These are phyloP conservation scores for Saimiri boliviensis DNA, from an alignment of 2,113 vertebrate genomes.

Conservation along the genomic window DNA sequence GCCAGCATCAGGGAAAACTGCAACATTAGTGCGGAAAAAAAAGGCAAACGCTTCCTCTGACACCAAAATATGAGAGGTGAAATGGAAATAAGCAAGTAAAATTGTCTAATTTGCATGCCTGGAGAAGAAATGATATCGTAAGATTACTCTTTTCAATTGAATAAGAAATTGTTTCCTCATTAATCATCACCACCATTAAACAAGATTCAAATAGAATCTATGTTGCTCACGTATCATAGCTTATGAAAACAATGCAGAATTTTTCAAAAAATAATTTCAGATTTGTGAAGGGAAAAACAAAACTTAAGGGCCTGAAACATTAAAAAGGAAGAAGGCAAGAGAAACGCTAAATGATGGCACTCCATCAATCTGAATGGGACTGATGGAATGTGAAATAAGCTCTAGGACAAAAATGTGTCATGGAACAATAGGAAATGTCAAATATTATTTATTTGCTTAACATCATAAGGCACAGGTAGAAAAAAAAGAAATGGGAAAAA, in stretches of 20 bases:
- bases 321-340: slow-evolving; percentile 69
- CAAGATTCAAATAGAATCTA: slow-evolving; percentile 67
- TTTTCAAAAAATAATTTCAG: slow-evolving; percentile 67
- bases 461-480: slow-evolving; percentile 37
- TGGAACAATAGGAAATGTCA: slow-evolving; percentile 75
- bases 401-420: slow-evolving; percentile 74
- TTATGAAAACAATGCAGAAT: slow-evolving; percentile 68
- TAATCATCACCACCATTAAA: slow-evolving; percentile 78
- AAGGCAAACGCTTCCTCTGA: neutral
- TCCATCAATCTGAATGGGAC: slow-evolving; percentile 83
- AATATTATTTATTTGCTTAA: slow-evolving; percentile 68
- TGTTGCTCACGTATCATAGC: slow-evolving; percentile 63
- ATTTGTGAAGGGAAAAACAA: slow-evolving; percentile 76
- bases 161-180: slow-evolving; percentile 23
- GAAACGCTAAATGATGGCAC: slow-evolving; percentile 78
- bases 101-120: neutral
- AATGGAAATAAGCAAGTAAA: neutral
- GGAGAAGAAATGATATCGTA: neutral
- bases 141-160: slow-evolving; percentile 24
- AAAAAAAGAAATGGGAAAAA: slow-evolving; percentile 22
- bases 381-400: slow-evolving; percentile 85
- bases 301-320: slow-evolving; percentile 69
- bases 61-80: neutral
- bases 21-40: neutral
- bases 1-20: neutral